phyloP scores from a whole-genome alignment of 2,113 vertebrate genomes.

The Lophotis ruficrista region DNA sequence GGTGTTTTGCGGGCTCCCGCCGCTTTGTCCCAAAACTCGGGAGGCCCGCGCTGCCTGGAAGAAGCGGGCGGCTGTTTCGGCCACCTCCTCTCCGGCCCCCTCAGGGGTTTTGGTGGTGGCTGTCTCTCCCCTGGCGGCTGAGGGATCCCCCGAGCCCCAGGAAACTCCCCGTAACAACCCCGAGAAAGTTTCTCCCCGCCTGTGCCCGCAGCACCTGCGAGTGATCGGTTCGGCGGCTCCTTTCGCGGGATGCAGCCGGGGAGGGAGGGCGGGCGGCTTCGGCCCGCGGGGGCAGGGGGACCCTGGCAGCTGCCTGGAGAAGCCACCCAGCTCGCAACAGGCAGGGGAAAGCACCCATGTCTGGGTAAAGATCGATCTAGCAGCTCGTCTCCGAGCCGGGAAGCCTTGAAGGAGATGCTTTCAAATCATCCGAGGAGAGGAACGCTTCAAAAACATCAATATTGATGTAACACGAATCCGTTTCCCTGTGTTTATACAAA shows the following conservation, averaged over 20 bases:
- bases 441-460: background rate
- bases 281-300: background rate
- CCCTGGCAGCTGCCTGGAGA: no score
- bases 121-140: no score
- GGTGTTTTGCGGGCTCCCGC: background rate
- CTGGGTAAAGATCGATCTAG: background rate
- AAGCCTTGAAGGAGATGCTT: background rate
- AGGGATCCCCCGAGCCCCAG: no score
- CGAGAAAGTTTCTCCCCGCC: background rate
- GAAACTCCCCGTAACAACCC: background rate
- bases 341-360: background rate
- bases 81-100: background rate
- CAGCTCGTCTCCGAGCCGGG: background rate
- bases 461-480: background rate
- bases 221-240: accelerated
- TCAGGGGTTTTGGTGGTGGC: accelerated
- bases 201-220: background rate
- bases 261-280: background rate
- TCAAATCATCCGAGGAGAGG: background rate
- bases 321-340: background rate
- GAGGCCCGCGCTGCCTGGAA: background rate
- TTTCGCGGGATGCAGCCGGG: background rate
- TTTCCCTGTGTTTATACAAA: background rate
- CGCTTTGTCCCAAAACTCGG: background rate
- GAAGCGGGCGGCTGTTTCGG: accelerated